phyloP scores from a whole-genome alignment of 2,888 invertebrate species.

The Arctia plantaginis region DNA sequence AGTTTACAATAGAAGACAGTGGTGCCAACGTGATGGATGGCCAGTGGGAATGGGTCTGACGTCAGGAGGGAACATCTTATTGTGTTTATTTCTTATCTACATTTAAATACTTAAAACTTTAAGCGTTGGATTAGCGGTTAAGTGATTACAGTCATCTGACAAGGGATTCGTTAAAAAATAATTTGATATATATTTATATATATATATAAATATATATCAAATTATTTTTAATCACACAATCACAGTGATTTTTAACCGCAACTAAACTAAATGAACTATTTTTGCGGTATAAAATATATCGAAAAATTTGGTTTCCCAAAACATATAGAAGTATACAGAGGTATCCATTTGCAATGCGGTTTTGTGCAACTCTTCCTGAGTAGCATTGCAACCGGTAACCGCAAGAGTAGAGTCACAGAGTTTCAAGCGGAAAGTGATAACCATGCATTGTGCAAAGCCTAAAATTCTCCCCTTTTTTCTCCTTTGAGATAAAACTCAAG shows the following conservation, averaged over 20 bases:
- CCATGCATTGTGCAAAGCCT: neutral
- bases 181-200: neutral
- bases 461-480: neutral
- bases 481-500: neutral
- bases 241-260: too few species aligned
- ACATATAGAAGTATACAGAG: too few species aligned
- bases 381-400: neutral
- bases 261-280: neutral
- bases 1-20: conserved; percentile 55
- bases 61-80: conserved; percentile 47
- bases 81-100: conserved; percentile 51
- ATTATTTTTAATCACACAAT: too few species aligned
- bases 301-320: too few species aligned
- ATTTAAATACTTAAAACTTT: conserved; percentile 50
- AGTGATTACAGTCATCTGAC: conserved; percentile 40
- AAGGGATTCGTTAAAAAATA: conserved; percentile 27
- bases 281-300: neutral
- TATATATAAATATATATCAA: too few species aligned
- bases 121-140: conserved; percentile 50
- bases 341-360: neutral
- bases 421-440: neutral
- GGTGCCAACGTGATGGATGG: conserved; percentile 63
- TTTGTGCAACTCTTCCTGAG: neutral
- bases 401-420: neutral
- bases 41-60: conserved; percentile 59